Evolutionary conservation across 1,140 invertebrate species (phyloP).

Genomic region (Tigriopus japonicus): DNA sequence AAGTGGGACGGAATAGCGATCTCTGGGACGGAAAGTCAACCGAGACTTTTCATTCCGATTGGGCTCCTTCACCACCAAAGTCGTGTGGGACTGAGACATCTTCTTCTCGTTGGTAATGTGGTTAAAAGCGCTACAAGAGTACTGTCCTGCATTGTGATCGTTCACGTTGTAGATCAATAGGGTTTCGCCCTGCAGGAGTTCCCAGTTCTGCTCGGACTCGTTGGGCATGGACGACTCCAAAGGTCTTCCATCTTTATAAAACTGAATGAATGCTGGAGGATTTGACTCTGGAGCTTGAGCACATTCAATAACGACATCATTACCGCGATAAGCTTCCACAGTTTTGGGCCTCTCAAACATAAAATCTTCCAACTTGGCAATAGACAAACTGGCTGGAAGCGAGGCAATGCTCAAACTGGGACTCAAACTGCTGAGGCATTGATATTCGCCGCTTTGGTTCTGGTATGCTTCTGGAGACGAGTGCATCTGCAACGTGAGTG

Average conservation of each 20-base stretch:
- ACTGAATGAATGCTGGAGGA: slow-evolving; percentile 3
- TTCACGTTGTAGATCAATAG: not conserved
- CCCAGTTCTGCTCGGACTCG: no score
- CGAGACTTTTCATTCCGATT: not conserved
- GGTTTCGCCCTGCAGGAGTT: not conserved
- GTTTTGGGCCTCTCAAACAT: not conserved
- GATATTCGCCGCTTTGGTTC: slow-evolving; percentile 4
- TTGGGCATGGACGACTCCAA: not conserved
- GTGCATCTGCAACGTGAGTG: not conserved
- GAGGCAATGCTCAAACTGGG: not conserved
- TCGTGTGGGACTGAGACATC: not conserved
- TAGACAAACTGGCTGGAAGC: not conserved
- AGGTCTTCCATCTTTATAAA: not conserved
- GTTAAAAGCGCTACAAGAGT: not conserved
- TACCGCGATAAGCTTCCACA: not conserved
- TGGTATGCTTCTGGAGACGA: not conserved
- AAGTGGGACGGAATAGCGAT: not conserved
- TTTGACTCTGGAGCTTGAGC: not conserved
- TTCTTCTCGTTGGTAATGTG: slow-evolving; percentile 5
- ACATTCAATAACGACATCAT: slow-evolving; percentile 2
- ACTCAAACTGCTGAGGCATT: not conserved
- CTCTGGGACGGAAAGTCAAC: slow-evolving; percentile 2
- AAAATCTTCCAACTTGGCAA: slow-evolving; percentile 5
- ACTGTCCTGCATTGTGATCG: not conserved
- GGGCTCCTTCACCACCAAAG: not conserved